Evolutionary conservation across 2,113 vertebrate species (phyloP), one percentile per base, ranked within the genome.

Genomic region (Tenebrosternarchus preto): DNA sequence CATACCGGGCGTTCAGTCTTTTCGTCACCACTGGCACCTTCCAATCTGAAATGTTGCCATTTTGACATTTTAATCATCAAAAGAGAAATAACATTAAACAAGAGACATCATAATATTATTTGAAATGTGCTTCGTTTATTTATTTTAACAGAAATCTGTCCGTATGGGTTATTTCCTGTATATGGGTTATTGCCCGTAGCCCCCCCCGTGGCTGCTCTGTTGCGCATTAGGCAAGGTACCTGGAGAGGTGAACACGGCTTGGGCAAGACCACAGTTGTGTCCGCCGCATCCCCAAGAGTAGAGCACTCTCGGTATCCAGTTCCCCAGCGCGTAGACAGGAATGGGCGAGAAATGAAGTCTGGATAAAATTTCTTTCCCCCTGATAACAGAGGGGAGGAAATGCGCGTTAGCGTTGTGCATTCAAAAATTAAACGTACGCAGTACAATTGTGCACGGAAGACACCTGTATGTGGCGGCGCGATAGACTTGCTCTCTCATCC

Each of bases 251-350:
- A 94, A 94, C 8, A 86, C 85, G 4, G 83, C 90, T 85, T 94
- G 93, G 0, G 85, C 27, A 1, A 93, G 78, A 50, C 90, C 89
- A 66, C 92, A 93, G 87, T 90, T 92, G 80, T 84, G 88, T 1
- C 87, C 87, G 0, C 11, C 55, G 71, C 91, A 92, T 43, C 81
- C 73, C 93, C 93, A 94, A 25, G 84, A 89, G 85, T 94, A 92
- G 3, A 94, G 82, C 15, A 93, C 89, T 0, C 50, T 68, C 75
- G 93, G 90, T 43, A 94, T 92, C 93, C 93, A 94, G 90, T 94
- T 94, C 0, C 93, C 93, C 86, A 94, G 83, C 1, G 84, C 68
- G 16, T 88, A 90, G 27, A 93, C 86, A 0, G 93, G 91, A 19
- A 91, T 27, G 0, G 93, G 92, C 6, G 83, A 93, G 86, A 94